Percentiles rank a stretch among this genome's conserved stretches.
phyloP scores from a whole-genome alignment of 2,888 invertebrate species.

The Andrena minutula region DNA sequence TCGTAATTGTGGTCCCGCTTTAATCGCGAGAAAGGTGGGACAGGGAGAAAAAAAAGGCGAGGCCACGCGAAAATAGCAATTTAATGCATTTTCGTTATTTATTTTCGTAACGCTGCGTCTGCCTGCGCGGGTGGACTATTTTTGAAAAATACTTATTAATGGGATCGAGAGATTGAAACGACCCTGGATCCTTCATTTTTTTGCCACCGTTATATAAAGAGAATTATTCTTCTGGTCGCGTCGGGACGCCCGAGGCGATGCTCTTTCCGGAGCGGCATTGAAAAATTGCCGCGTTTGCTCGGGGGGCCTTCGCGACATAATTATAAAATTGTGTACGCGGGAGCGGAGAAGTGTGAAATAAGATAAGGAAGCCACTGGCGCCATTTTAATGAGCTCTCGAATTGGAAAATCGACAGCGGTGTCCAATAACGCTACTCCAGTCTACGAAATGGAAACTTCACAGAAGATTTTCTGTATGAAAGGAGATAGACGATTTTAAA shows the following conservation, averaged over 20 bases:
- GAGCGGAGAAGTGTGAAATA: not conserved
- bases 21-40: not conserved
- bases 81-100: not conserved
- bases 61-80: not conserved
- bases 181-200: not conserved
- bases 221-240: conserved; percentile 12
- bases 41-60: not conserved
- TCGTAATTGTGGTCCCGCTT: not conserved
- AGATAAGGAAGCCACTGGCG: not conserved
- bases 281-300: conserved; percentile 22
- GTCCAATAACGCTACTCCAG: not conserved
- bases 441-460: not conserved
- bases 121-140: not conserved
- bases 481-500: too few relatives aligned
- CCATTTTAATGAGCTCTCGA: not conserved
- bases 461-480: not conserved
- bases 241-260: not conserved
- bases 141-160: not conserved
- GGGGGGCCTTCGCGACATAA: conserved; percentile 12
- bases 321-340: conserved; percentile 28
- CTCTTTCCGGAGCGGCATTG: conserved; percentile 13
- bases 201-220: not conserved
- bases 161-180: not conserved
- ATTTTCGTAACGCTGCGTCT: not conserved
- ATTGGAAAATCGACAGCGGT: not conserved